Base-by-base conservation (phyloP, 2,797 vertebrate species). In the Dicrostonyx torquatus region DNA sequence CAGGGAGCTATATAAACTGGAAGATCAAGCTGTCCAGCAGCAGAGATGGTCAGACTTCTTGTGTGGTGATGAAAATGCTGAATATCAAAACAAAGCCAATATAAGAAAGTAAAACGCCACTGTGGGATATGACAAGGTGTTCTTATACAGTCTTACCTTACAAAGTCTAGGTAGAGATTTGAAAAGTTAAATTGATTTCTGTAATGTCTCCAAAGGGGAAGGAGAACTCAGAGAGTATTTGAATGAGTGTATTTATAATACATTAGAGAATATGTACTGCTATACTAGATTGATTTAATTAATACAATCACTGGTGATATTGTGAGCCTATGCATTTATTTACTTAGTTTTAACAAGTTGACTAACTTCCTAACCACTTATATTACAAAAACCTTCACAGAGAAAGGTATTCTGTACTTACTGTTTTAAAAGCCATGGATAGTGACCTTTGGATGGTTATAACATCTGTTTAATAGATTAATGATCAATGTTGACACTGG, bases 131-230 rank as follows among this genome's bases (percentile, higher is more conserved):
- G 31, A 34, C 68, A 95, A 92, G 75, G 50, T 53, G 43, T 96
- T 96, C 55, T 70, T 97, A 82, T 95, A 86, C 95, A 96, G 92
- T 97, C 98, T 98, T 87, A 96, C 79, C 95, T 97, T 97, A 68
- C 97, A 96, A 77, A 96, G 97, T 91, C 89, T 93, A 97, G 96
- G 97, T 95, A 96, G 72, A 96, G 83, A n/a, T 94, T 96, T 97
- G 93, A 93, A 97, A 97, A 92, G 92, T 95, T 97, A 96, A 97
- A 97, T 97, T 98, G 94, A 97, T 97, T 98, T 97, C 94, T 97
- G 90, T 95, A 97, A 91, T 87, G 6, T 34, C 55, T 88, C 82
- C 48, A 68, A 50, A 79, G 60, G 37, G 31, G 14, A 90, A 94
- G 66, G 89, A 89, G 89, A 94, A 96, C 58, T 94, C 64, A 94